Percentiles rank a stretch among this genome's conserved stretches.
These are phyloP conservation scores for Drosophila fulvimacula DNA, from an alignment of 2,888 invertebrate species.

Conservation along the genomic window DNA sequence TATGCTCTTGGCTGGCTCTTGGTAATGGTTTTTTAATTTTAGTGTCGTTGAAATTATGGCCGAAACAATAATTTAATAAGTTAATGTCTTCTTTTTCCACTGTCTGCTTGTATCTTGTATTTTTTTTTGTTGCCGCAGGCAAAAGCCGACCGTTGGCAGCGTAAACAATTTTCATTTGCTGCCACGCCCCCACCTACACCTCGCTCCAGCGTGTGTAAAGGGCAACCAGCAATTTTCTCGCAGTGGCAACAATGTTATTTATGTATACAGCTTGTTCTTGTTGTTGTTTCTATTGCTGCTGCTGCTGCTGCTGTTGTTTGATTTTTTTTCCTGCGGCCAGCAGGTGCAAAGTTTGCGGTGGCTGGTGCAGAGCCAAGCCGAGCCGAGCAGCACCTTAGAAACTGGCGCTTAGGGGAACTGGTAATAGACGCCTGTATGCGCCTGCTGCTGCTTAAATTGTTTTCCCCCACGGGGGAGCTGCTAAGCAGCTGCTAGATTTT, in stretches of 20 bases:
- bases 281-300: slow-evolving; percentile 30
- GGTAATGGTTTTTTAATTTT: slow-evolving; percentile 83
- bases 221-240: slow-evolving; percentile 37
- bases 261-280: slow-evolving; percentile 54
- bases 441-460: slow-evolving; percentile 60
- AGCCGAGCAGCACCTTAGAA: neutral
- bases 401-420: slow-evolving; percentile 4
- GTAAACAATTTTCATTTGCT: slow-evolving; percentile 74
- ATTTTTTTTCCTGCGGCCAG: slow-evolving; percentile 49
- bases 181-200: slow-evolving; percentile 9
- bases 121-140: slow-evolving; percentile 39
- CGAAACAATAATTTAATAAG: slow-evolving; percentile 76
- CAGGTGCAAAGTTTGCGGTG: slow-evolving; percentile 65
- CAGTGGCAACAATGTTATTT: slow-evolving; percentile 71
- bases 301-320: slow-evolving; percentile 29
- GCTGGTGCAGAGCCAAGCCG: neutral
- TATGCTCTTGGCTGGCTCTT: slow-evolving; percentile 49
- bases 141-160: slow-evolving; percentile 41
- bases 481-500: slow-evolving; percentile 20
- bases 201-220: neutral
- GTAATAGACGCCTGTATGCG: slow-evolving; percentile 57
- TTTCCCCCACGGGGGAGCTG: slow-evolving; percentile 42
- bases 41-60: slow-evolving; percentile 72
- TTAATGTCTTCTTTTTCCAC: slow-evolving; percentile 69
- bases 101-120: slow-evolving; percentile 9